Evolutionary conservation across 2,113 vertebrate genomes (phyloP).

Genomic region (Pygoscelis adeliae): DNA sequence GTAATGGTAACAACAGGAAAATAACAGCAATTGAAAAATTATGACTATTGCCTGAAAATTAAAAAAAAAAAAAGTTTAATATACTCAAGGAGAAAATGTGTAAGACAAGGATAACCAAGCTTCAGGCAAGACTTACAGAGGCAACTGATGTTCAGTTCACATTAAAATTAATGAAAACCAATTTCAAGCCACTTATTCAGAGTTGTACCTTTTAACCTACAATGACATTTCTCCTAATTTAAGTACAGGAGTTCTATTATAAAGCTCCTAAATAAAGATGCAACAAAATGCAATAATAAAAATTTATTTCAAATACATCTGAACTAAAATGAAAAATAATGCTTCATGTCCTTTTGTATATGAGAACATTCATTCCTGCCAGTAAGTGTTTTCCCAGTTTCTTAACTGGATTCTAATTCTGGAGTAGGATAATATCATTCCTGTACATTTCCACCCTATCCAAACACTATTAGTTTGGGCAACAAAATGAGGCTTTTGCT

Average conservation of each 20-base stretch:
- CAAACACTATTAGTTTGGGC: neutral
- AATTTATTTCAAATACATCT: neutral
- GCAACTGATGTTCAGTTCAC: neutral
- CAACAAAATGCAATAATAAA: neutral
- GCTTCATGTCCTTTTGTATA: neutral
- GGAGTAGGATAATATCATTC: neutral
- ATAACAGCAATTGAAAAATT: neutral
- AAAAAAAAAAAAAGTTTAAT: neutral
- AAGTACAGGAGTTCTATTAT: neutral
- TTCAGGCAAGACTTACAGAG: neutral
- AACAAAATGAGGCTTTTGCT: neutral
- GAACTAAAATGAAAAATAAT: neutral
- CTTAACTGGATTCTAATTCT: neutral
- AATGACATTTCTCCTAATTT: neutral
- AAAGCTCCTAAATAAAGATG: neutral
- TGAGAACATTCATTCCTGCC: neutral
- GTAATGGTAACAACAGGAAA: neutral
- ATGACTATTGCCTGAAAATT: neutral
- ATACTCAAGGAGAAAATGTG: neutral
- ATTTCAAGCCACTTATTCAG: neutral
- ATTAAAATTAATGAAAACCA: neutral
- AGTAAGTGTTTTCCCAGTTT: neutral
- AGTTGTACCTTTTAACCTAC: neutral
- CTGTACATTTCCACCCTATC: neutral
- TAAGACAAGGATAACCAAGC: neutral